Base-by-base conservation (phyloP, 2,888 invertebrate species). In the Oasisia sp. region DNA sequence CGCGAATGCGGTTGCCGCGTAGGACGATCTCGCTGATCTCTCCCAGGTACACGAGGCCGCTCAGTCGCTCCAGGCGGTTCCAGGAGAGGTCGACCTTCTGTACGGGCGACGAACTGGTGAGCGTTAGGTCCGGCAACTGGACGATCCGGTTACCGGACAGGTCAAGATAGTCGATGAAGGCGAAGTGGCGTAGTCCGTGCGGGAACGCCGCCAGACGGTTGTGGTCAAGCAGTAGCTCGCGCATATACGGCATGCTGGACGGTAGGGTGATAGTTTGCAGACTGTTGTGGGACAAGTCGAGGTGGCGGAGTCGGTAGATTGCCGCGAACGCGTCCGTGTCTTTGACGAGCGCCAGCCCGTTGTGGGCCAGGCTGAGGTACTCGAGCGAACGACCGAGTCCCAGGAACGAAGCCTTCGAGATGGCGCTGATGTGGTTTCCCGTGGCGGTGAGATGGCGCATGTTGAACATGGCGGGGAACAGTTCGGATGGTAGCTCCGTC, bases 161-260 rank as follows among this genome's bases (percentile, higher is more conserved):
- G 74, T 93, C 93, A 32, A 93, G 56, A 27, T 89, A 89, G 45
- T 93, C 92, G 32, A 93, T 92, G 56, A 93, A 44, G 14, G 58
- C 74, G 74, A 93, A 92, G 44, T 91, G 38, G 32, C 90, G 89
- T 9, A 93, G 90, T 38, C 93, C 93, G 14, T 45, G 27, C 44
- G 93, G 93, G 45, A 93, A 93, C 9, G 91, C 91, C n/a, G 38
- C 50, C 50, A 93, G 91, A 12, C n/a, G 44, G 91, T 93, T 93
- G 44, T 93, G 44, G n/a, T 45, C 44, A 8, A 93, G 91, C 44
- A 92, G 92, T 9, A 93, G 91, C 32, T 90, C 89, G 12, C 93
- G 44, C 89, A 93, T 90, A 32, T 93, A 93, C 1, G 93, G 93
- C 93, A 93, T 93, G 19, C 90, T 92, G 9, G 92, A 32, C 19